phyloP scores from a whole-genome alignment of 2,888 invertebrate species.

The Cotesia congregata region DNA sequence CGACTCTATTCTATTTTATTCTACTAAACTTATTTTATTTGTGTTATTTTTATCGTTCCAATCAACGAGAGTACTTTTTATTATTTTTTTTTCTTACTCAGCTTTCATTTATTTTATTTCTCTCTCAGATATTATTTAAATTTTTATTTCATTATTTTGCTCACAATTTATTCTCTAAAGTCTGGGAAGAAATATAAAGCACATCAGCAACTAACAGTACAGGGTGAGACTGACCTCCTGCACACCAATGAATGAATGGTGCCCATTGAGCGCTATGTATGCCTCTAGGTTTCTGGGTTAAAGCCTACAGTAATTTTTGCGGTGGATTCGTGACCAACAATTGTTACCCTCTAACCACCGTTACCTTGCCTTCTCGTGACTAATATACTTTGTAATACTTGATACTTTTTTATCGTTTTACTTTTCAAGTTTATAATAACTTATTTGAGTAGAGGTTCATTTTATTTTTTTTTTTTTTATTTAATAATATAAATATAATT shows the following conservation, averaged over 20 bases:
- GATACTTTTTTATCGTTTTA: neutral
- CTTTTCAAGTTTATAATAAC: neutral
- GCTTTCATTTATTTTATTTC: neutral
- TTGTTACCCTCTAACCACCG: conserved; percentile 3
- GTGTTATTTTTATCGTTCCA: neutral
- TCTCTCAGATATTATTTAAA: conserved; percentile 10
- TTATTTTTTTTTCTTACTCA: neutral
- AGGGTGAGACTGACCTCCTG: conserved; percentile 53
- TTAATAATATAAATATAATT: neutral
- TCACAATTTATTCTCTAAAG: conserved; percentile 18
- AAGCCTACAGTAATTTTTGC: conserved; percentile 21
- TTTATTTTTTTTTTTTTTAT: neutral
- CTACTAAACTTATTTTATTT: neutral
- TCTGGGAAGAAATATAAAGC: conserved; percentile 1
- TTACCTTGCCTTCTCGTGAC: neutral
- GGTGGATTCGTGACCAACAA: conserved; percentile 17
- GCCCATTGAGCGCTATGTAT: conserved; percentile 53
- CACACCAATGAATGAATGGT: conserved; percentile 63
- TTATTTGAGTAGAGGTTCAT: neutral
- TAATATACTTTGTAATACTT: neutral
- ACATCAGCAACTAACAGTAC: conserved; percentile 23
- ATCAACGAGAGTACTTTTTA: neutral
- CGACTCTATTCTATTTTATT: conserved; percentile 1
- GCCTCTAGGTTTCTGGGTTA: conserved; percentile 23
- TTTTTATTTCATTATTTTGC: neutral